These are phyloP conservation scores for Hyla sarda DNA, from an alignment of 2,113 vertebrate species.

Conservation along the genomic window DNA sequence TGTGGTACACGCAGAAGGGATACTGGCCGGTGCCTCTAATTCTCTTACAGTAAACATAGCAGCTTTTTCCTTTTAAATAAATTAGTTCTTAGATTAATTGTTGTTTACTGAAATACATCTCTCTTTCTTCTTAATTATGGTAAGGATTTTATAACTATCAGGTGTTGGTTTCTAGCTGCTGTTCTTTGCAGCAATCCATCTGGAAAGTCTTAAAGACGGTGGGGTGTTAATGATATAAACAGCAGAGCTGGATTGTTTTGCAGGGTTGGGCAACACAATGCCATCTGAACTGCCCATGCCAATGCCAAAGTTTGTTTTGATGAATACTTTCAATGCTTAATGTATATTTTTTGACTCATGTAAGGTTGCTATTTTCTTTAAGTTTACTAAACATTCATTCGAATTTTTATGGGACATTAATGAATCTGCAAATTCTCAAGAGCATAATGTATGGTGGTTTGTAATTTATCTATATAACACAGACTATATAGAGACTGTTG, in stretches of 20 bases:
- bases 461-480: no score
- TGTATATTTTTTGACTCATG: neutral
- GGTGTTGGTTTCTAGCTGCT: neutral
- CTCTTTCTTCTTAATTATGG: neutral
- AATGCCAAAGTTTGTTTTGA: neutral
- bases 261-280: neutral
- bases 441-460: no score
- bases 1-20: neutral
- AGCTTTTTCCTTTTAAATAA: neutral
- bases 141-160: neutral
- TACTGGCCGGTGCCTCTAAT: neutral
- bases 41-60: neutral
- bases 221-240: neutral
- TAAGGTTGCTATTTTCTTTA: neutral
- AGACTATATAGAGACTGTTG: no score
- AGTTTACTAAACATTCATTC: neutral
- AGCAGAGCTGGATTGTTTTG: neutral
- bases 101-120: neutral
- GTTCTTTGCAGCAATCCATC: neutral
- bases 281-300: neutral
- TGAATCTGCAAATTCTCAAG: no score
- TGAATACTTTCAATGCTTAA: no score
- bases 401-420: neutral
- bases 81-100: neutral
- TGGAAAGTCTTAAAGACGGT: neutral